Evolutionary conservation across 2,113 vertebrate genomes (phyloP), one percentile per base, ranked within the genome.

Genomic region (Apteryx mantelli): DNA sequence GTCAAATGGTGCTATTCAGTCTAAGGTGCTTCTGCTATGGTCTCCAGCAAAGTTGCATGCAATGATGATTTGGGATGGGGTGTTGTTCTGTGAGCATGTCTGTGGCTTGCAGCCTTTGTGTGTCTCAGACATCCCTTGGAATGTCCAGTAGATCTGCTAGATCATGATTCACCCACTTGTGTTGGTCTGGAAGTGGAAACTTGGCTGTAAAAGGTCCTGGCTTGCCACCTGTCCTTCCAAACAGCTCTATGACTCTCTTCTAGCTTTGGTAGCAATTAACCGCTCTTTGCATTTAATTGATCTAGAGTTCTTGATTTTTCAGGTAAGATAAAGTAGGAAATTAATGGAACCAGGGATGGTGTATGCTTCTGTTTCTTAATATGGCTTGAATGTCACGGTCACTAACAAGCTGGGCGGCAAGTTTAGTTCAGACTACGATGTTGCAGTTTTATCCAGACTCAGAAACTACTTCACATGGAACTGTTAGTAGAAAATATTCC

Each of bases 1-100:
- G 3, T 12, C 16, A 19, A 64, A 52, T 12, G 7, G 24, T 58
- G 19, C n/a, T 18, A 24, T 15, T 63, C 66, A 50, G 36, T 14
- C 34, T 42, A 14, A 65, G 65, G 14, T 28, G 26, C 2, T 60
- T 68, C 46, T 69, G 66, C n/a, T 66, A 7, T n/a, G 15, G 25
- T 66, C 38, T 40, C 64, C 64, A 66, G 38, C 64, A 38, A 66
- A 66, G 14, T 19, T 66, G 64, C 0, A 1, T 68, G 66, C 66
- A 50, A 4, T 0, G 0, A 18, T 32, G 11, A 8, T 65, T 56
- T 74, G 82, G 44, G 50, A 4, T 22, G 30, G 61, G 58, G 25
- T 6, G 38, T 36, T 64, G 30, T 40, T 81, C 58, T 63, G 42
- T 7, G 28, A 24, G 7, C 40, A 15, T 1, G 1, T 13, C 1